Percentiles rank a stretch among this genome's conserved stretches.
phyloP scores from a whole-genome alignment of 1,140 invertebrate genomes.

The Drosophila funebris region DNA sequence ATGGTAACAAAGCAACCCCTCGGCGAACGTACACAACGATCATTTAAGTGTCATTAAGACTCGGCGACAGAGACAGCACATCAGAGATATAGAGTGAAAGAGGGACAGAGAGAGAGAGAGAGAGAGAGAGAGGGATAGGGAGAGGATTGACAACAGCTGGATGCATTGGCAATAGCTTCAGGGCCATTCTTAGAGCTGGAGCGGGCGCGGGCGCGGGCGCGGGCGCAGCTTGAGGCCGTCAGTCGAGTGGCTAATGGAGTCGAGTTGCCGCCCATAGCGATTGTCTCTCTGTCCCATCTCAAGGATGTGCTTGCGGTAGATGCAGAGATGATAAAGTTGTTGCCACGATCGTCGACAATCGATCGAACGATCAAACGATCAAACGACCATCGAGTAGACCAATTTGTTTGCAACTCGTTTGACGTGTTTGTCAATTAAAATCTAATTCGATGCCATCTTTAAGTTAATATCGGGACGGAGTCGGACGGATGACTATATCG shows the following conservation, averaged over 20 bases:
- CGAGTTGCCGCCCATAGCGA: slow-evolving; percentile 59
- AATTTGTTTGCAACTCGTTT: slow-evolving; percentile 71
- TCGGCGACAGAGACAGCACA: slow-evolving; percentile 14
- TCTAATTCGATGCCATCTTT: slow-evolving; percentile 71
- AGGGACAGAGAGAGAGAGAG: slow-evolving; percentile 2
- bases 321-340: slow-evolving; percentile 68
- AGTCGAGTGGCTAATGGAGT: slow-evolving; percentile 60
- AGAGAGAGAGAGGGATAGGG: not conserved
- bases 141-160: slow-evolving; percentile 21
- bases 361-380: slow-evolving; percentile 16
- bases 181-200: slow-evolving; percentile 3
- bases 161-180: no score
- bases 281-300: slow-evolving; percentile 13
- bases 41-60: slow-evolving; percentile 76
- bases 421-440: slow-evolving; percentile 81
- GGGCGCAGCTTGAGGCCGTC: slow-evolving; percentile 53
- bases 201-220: slow-evolving; percentile 26
- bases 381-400: slow-evolving; percentile 33
- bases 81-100: not conserved
- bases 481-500: not conserved
- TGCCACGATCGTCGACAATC: slow-evolving; percentile 45
- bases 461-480: slow-evolving; percentile 41
- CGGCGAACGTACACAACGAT: slow-evolving; percentile 45
- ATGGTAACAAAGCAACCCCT: slow-evolving; percentile 48
- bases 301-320: slow-evolving; percentile 9